Conservation (phyloP, 2,113 vertebrate species). For the Pedionomus torquatus region DNA sequence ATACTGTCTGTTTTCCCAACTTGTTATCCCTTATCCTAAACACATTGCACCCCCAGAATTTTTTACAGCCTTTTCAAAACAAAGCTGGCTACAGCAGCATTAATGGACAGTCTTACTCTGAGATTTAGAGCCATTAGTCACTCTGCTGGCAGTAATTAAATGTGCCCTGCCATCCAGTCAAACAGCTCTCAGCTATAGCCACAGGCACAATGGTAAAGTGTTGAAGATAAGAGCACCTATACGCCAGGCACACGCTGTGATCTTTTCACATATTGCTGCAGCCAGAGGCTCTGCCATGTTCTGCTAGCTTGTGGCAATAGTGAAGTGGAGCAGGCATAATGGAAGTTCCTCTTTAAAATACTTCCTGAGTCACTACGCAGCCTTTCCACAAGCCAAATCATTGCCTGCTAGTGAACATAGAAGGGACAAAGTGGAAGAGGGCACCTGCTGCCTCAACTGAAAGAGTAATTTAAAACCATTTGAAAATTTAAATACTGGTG, state of each 20-base stretch:
- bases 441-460: neutral
- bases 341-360: neutral
- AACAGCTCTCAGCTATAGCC: neutral
- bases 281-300: neutral
- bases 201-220: rapidly evolving
- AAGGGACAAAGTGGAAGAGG: neutral
- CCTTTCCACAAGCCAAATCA: neutral
- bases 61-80: neutral
- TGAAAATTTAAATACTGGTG: neutral
- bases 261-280: neutral
- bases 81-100: neutral
- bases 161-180: neutral
- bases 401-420: neutral
- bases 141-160: neutral
- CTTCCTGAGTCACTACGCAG: neutral
- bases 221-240: neutral
- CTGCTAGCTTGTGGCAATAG: neutral
- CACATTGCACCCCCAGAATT: neutral
- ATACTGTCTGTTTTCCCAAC: neutral
- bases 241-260: neutral
- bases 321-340: neutral
- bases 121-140: neutral
- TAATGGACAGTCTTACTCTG: neutral
- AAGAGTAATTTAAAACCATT: neutral
- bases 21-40: neutral